phyloP scores from a whole-genome alignment of 2,113 vertebrate species.

The Gymnocephalus cernua region DNA sequence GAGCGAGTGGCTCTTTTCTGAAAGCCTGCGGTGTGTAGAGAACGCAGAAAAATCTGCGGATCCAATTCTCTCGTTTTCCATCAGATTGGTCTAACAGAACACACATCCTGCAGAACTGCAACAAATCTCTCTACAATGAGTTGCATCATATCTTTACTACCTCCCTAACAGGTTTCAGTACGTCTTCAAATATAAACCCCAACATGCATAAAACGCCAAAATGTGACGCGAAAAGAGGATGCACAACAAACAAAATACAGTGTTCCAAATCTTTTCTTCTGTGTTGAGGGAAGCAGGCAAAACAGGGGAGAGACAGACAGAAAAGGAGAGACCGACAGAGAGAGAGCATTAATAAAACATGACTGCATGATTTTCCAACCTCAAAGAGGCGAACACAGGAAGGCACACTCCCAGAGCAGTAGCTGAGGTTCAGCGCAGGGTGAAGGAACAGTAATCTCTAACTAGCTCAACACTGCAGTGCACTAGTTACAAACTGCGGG shows the following conservation, averaged over 20 bases:
- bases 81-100: slow-evolving; percentile 38
- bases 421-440: slow-evolving; percentile 82
- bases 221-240: slow-evolving; percentile 27
- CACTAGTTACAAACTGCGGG: slow-evolving; percentile 65
- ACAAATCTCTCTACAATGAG: slow-evolving; percentile 37
- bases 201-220: slow-evolving; percentile 17
- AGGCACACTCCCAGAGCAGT: slow-evolving; percentile 70
- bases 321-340: slow-evolving; percentile 30
- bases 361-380: slow-evolving; percentile 82
- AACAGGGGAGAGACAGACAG: slow-evolving; percentile 42
- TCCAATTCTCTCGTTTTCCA: slow-evolving; percentile 26
- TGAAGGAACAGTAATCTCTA: slow-evolving; percentile 79
- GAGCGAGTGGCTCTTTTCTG: slow-evolving; percentile 11
- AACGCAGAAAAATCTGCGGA: slow-evolving; percentile 1
- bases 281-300: slow-evolving; percentile 50
- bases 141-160: slow-evolving; percentile 36
- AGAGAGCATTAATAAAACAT: slow-evolving; percentile 84
- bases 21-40: not conserved
- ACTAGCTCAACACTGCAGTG: slow-evolving; percentile 70
- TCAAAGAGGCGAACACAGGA: slow-evolving; percentile 82
- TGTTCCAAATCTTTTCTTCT: slow-evolving; percentile 55
- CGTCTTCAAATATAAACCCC: slow-evolving; percentile 20
- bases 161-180: slow-evolving; percentile 39
- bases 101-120: slow-evolving; percentile 28
- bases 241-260: slow-evolving; percentile 63